Evolutionary conservation across 64 coral and sea anemone species (phyloP).

Genomic region (Porites lutea): DNA sequence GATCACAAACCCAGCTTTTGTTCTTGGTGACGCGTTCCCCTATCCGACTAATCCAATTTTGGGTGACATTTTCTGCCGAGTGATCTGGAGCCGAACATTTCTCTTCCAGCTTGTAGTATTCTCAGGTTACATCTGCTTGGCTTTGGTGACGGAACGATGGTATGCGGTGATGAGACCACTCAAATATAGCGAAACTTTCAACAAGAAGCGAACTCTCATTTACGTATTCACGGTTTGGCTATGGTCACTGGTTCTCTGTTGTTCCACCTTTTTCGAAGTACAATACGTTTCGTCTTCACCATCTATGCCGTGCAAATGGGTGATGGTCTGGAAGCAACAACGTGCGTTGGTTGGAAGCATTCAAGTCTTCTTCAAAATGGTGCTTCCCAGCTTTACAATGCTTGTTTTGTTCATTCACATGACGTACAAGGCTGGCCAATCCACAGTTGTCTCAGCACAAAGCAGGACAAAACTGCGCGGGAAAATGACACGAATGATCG

Average conservation of each 20-base stretch:
- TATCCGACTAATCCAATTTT: constrained; percentile 15
- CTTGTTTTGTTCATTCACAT: constrained; percentile 22
- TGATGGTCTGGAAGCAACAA: too few species aligned
- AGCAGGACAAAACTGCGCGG: neutral
- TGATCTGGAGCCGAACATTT: constrained; percentile 54
- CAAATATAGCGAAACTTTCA: constrained; percentile 45
- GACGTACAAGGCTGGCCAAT: neutral
- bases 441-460: neutral
- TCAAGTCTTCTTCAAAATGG: neutral
- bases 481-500: constrained; percentile 28
- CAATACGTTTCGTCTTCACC: neutral
- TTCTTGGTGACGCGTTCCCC: constrained; percentile 55
- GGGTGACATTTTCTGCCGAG: constrained; percentile 45
- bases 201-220: constrained; percentile 17
- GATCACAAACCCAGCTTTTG: constrained; percentile 21
- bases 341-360: neutral
- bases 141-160: constrained; percentile 64
- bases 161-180: constrained; percentile 51
- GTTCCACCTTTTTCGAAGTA: constrained; percentile 12
- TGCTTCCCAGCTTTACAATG: constrained; percentile 1
- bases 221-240: constrained; percentile 8
- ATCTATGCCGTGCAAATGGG: too few species aligned
- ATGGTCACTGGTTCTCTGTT: constrained; percentile 13
- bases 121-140: constrained; percentile 45
- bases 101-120: constrained; percentile 48